Evolutionary conservation across 2,797 vertebrate genomes (phyloP), one percentile per base, ranked within the genome.

Genomic region (Hyperoplus immaculatus): DNA sequence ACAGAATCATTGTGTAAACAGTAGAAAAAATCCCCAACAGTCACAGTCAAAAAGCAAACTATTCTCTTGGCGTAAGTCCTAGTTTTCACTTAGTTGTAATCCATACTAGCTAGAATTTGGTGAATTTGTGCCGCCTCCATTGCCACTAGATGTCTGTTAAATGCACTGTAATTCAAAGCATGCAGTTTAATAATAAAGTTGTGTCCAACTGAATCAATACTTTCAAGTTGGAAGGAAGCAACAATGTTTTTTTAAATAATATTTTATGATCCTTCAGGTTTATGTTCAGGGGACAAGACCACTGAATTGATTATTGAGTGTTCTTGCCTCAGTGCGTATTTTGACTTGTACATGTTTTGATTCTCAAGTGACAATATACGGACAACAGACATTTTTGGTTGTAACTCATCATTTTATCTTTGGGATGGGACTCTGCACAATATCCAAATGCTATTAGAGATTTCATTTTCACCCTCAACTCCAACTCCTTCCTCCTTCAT

Each of bases 31-130:
- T 73, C 38, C 41, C 5, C 18, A 39, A 47, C 39, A 49, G 38
- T 76, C 64, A 65, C 59, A 85, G 67, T 81, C 67, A 76, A 82
- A 88, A 79, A 69, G 53, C 50, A 66, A 55, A 75, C 60, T n/a
- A 53, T 83, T 80, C 53, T 82, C 42, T 54, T 68, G 62, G 74
- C 84, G 73, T 50, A 60, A 86, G 70, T 78, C 59, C 64, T 69
- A 57, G 55, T 79, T 82, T 84, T 62, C 9, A 66, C 29, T 51
- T 58, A 10, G 42, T 41, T 36, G 5, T 64, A 75, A 75, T 72
- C 73, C 55, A 70, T 55, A 50, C 69, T 72, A 65, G 63, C 38
- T 12, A 41, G n/a, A 87, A 45, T 29, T 29, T 55, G 10, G 21
- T 49, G 36, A 72, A 50, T 73, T 53, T 72, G 59, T 78, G 51